phyloP scores from a whole-genome alignment of 2,113 vertebrate species.

The Campylomormyrus numenius region DNA sequence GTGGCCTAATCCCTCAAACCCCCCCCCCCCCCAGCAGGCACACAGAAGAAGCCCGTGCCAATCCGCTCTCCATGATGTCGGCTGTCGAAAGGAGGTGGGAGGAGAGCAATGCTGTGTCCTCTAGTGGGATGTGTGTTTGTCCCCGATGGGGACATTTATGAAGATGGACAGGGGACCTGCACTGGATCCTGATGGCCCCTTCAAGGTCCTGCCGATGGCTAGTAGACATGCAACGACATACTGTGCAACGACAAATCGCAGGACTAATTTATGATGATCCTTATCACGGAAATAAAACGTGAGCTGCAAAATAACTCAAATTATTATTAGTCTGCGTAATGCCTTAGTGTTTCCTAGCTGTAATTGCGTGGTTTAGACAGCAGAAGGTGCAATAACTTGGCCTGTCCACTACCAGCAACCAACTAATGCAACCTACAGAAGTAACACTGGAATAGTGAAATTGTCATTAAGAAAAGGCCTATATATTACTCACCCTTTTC shows the following conservation, averaged over 20 bases:
- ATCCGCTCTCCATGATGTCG: not conserved
- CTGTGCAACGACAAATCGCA: not conserved
- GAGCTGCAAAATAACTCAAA: not conserved
- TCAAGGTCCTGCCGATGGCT: too few species aligned
- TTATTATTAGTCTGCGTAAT: not conserved
- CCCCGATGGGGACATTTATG: not conserved
- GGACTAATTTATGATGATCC: not conserved
- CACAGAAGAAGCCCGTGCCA: too few species aligned
- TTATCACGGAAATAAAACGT: not conserved
- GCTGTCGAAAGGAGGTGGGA: not conserved
- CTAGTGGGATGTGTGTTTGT: not conserved
- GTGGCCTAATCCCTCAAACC: not conserved
- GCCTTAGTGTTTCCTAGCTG: not conserved
- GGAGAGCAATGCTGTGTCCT: not conserved
- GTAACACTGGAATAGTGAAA: not conserved
- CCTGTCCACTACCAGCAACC: not conserved
- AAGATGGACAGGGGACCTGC: not conserved
- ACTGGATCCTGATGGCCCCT: not conserved
- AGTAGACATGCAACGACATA: not conserved
- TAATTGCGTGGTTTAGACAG: not conserved
- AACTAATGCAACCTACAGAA: not conserved
- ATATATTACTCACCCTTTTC: not conserved
- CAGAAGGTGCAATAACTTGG: not conserved
- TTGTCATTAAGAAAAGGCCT: not conserved
- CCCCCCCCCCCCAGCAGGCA: not conserved